Conservation (phyloP, 1,140 invertebrate genomes). For the Caenorhabditis latens region DNA sequence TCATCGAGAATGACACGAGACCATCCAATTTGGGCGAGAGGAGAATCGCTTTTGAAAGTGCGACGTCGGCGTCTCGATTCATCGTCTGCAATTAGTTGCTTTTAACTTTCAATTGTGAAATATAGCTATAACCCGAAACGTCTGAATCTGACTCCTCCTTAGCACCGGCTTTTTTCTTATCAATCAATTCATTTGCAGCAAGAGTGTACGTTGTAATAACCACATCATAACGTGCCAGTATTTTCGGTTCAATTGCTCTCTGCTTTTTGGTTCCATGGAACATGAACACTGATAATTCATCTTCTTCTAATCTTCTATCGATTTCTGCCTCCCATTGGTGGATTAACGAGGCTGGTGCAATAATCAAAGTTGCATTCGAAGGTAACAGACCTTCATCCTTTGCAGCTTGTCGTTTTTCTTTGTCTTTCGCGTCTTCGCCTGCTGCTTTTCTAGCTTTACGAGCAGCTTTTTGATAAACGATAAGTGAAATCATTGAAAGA, state of each 20-base stretch:
- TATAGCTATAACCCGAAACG: slow-evolving; percentile 10
- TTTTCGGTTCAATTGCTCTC: slow-evolving; percentile 81
- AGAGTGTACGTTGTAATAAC: slow-evolving; percentile 81
- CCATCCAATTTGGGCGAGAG: slow-evolving; percentile 84
- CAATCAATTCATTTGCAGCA: slow-evolving; percentile 79
- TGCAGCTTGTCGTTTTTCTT: slow-evolving; percentile 62
- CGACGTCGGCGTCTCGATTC: background rate
- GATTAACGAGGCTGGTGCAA: slow-evolving; percentile 86
- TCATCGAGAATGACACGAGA: slow-evolving; percentile 91
- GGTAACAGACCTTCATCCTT: slow-evolving; percentile 77
- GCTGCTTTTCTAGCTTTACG: slow-evolving; percentile 51
- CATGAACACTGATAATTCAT: slow-evolving; percentile 82
- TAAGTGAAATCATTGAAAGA: slow-evolving; percentile 89
- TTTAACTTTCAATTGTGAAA: background rate
- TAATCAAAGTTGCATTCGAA: slow-evolving; percentile 84
- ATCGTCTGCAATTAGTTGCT: background rate
- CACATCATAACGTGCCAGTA: slow-evolving; percentile 80
- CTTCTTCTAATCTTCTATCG: slow-evolving; percentile 81
- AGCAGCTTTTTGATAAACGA: slow-evolving; percentile 80
- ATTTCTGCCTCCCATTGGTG: slow-evolving; percentile 90
- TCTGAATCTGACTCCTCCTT: slow-evolving; percentile 68
- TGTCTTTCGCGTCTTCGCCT: slow-evolving; percentile 67
- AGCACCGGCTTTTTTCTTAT: slow-evolving; percentile 62
- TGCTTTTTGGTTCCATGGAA: slow-evolving; percentile 85
- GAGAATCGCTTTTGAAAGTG: slow-evolving; percentile 67